These are phyloP conservation scores for Serranus cabrilla DNA, from an alignment of 2,797 vertebrate genomes.

Conservation along the genomic window DNA sequence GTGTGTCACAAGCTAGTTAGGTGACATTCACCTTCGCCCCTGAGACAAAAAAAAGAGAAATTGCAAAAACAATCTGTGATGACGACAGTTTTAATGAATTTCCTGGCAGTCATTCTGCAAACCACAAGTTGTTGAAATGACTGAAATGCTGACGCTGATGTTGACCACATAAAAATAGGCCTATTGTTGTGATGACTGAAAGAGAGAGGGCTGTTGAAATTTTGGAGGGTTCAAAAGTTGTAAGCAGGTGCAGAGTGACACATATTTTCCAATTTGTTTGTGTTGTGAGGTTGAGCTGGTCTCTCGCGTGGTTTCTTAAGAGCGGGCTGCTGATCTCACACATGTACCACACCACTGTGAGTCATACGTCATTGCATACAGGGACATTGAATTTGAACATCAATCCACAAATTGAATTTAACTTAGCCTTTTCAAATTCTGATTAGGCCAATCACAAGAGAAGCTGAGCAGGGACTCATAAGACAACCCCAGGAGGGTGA, in stretches of 20 bases:
- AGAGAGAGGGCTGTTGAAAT: neutral
- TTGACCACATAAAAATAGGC: slow-evolving; percentile 4
- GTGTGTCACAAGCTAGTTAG: slow-evolving; percentile 56
- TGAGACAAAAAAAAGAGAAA: neutral
- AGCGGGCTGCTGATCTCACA: neutral
- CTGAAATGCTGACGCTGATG: slow-evolving; percentile 16
- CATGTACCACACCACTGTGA: slow-evolving; percentile 9
- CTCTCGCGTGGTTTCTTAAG: slow-evolving; percentile 33
- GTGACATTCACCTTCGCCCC: slow-evolving; percentile 35
- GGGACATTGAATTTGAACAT: slow-evolving; percentile 25
- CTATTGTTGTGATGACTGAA: slow-evolving; percentile 23
- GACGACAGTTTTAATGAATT: slow-evolving; percentile 34
- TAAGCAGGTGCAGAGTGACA: slow-evolving; percentile 59
- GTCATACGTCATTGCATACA: slow-evolving; percentile 24
- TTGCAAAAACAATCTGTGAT: slow-evolving; percentile 15
- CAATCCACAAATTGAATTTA: slow-evolving; percentile 51
- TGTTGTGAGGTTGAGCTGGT: slow-evolving; percentile 21
- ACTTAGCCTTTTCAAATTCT: slow-evolving; percentile 58
- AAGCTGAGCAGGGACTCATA: slow-evolving; percentile 45
- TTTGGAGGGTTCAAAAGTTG: neutral
- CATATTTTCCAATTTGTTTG: slow-evolving; percentile 22
- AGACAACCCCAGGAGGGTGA: slow-evolving; percentile 49
- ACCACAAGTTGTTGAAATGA: slow-evolving; percentile 29
- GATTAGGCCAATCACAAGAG: slow-evolving; percentile 36
- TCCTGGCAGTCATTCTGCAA: neutral